These are phyloP conservation scores for Diaphora mendica DNA, from an alignment of 2,888 invertebrate genomes.

Conservation along the genomic window DNA sequence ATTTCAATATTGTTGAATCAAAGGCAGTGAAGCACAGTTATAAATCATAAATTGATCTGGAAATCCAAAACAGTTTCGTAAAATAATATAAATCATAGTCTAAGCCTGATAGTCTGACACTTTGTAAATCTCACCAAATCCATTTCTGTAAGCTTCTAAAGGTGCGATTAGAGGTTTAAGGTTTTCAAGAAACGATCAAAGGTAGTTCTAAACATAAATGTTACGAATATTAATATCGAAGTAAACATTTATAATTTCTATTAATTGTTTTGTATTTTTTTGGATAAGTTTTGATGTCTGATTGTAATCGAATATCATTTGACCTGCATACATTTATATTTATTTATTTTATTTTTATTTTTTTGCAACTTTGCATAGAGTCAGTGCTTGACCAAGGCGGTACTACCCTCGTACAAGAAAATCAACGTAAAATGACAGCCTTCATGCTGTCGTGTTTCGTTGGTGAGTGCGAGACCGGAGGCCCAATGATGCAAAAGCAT, in stretches of 20 bases:
- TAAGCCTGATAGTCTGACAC: background rate
- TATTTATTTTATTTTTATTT: no score
- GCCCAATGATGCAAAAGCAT: no score
- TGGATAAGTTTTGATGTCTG: background rate
- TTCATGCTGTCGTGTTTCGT: no score
- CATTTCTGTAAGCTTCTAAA: background rate
- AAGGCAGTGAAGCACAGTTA: background rate
- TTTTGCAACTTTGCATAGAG: no score
- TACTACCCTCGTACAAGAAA: no score
- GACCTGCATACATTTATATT: background rate
- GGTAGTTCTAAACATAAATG: background rate
- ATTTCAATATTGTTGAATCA: conserved; percentile 2
- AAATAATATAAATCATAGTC: background rate
- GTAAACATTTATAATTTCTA: background rate
- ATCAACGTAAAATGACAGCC: no score
- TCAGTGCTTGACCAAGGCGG: no score
- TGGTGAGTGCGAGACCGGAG: no score
- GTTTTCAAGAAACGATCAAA: background rate
- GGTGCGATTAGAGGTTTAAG: background rate
- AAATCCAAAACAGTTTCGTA: background rate
- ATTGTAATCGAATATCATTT: background rate
- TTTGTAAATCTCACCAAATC: background rate
- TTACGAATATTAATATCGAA: background rate
- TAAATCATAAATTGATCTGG: background rate
- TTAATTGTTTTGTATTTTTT: background rate